These are phyloP conservation scores for Holothuria leucospilota DNA, from an alignment of 53 echinoderm and acorn worm species.

Conservation along the genomic window DNA sequence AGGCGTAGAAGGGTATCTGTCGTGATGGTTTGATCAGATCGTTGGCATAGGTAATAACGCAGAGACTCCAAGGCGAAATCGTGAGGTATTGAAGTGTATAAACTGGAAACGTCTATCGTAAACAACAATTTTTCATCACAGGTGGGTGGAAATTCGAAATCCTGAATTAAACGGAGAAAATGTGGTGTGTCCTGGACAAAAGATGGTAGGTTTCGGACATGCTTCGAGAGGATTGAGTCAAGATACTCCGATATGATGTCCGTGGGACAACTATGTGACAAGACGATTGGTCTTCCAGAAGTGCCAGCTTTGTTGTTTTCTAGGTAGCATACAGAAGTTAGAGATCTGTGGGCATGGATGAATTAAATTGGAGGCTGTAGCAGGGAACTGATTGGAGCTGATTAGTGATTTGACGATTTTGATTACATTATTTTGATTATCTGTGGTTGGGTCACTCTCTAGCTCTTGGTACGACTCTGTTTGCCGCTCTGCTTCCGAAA, in stretches of 20 bases:
- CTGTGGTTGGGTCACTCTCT: background rate
- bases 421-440: background rate
- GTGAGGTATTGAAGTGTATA: background rate
- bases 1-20: background rate
- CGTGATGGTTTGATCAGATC: background rate
- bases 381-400: background rate
- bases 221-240: slow-evolving; percentile 3
- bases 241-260: slow-evolving; percentile 37
- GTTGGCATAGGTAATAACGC: background rate
- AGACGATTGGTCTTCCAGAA: slow-evolving; percentile 16
- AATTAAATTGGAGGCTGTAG: background rate
- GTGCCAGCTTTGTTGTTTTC: background rate
- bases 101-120: too few species aligned
- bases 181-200: slow-evolving; percentile 47
- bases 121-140: background rate
- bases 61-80: background rate
- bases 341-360: background rate
- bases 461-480: background rate
- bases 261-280: background rate
- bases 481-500: too few species aligned
- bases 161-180: slow-evolving; percentile 29
- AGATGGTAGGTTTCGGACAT: slow-evolving; percentile 1
- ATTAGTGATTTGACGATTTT: background rate
- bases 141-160: background rate
- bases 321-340: slow-evolving; percentile 25